Evolutionary conservation across 1,140 invertebrate species (phyloP).

Genomic region (Micrasema minimum): DNA sequence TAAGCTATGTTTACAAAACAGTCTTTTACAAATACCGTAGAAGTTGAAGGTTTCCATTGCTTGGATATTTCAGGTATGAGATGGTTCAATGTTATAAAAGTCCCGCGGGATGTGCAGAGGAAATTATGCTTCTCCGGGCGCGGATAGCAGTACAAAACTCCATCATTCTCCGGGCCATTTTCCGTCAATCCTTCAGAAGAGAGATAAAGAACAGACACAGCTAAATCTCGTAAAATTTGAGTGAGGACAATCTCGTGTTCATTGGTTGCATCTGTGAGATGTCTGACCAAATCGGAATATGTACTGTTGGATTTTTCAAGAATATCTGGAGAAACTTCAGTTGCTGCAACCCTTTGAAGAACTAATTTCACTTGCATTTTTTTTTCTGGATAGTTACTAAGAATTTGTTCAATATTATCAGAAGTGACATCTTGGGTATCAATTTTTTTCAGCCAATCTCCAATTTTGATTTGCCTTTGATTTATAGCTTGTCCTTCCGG

Average conservation of each 20-base stretch:
- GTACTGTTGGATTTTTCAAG: conserved; percentile 59
- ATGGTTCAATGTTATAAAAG: conserved; percentile 76
- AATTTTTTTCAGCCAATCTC: conserved; percentile 71
- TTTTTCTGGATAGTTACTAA: conserved; percentile 45
- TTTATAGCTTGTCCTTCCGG: conserved; percentile 70
- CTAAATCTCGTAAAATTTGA: conserved; percentile 67
- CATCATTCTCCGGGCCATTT: conserved; percentile 71
- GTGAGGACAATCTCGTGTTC: conserved; percentile 65
- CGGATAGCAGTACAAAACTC: conserved; percentile 75
- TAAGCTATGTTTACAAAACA: conserved; percentile 70
- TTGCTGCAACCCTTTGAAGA: conserved; percentile 71
- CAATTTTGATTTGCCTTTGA: conserved; percentile 71
- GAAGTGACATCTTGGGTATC: conserved; percentile 68
- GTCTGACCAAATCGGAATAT: conserved; percentile 66
- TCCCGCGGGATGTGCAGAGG: conserved; percentile 71
- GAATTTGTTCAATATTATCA: conserved; percentile 59
- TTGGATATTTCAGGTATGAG: conserved; percentile 72
- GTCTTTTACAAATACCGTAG: conserved; percentile 67
- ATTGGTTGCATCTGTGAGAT: conserved; percentile 64
- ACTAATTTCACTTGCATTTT: conserved; percentile 54
- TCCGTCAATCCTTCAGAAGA: conserved; percentile 71
- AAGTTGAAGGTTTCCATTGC: conserved; percentile 66
- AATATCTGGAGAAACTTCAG: conserved; percentile 65
- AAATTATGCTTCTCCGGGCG: conserved; percentile 69
- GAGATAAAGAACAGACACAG: conserved; percentile 72